Evolutionary conservation across 2,888 invertebrate species (phyloP), one percentile per base, ranked within the genome.

Genomic region (Caenorhabditis japonica): DNA sequence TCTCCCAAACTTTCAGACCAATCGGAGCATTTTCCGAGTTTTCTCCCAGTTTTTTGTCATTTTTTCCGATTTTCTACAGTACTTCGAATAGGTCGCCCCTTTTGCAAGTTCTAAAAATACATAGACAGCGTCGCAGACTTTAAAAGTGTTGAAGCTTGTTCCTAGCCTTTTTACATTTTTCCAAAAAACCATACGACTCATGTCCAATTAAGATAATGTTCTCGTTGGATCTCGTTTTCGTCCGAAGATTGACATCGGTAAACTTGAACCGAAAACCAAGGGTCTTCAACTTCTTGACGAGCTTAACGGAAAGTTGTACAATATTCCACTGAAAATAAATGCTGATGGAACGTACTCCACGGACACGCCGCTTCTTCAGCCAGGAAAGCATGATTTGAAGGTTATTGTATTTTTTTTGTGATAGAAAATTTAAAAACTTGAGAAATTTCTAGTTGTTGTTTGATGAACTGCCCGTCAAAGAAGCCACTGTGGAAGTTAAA

Each of bases 381-480:
- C 49, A n/a, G 76, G 72, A 55, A 47, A 47, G 15, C 56, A 70
- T 19, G 55, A 75, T 2, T 10, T 70, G 10, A 49, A 55, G 43
- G 60, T 51, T 19, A 7, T 17, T 10, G 8, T 23, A 7, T 7
- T 3, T 13, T n/a, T n/a, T n/a, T n/a, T n/a, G n/a, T n/a, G n/a
- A n/a, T 43, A n/a, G 30, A 10, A 30, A 30, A 5, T 12, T 21
- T 51, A 5, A 10, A 33, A 41, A 7, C 3, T 8, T 53, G 10
- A 43, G 17, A 10, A 23, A 13, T 52, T 70, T 43, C 39, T n/a
- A 69, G 66, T 36, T 79, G 8, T 17, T 75, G 25, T 78, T 77
- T 36, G 81, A 81, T 49, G 77, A 77, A 5, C 51, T 71, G 3
- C 69, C 74, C 13, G 69, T 81, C 1, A 15, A 38, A 17, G 46